Evolutionary conservation across 2,888 invertebrate genomes (phyloP).

Genomic region (Drosophila gaucha): DNA sequence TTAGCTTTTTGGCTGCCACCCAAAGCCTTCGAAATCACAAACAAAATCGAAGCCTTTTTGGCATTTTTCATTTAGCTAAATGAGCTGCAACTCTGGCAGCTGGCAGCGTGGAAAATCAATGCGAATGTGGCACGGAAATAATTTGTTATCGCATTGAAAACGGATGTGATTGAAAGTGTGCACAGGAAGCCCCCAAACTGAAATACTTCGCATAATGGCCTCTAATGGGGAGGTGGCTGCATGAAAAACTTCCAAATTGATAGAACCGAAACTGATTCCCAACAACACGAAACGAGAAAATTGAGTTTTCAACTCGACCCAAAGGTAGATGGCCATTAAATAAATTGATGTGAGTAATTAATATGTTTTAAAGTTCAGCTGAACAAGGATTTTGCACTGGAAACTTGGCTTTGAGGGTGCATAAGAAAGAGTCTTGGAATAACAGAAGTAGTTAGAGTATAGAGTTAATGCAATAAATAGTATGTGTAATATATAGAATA

Average conservation of each 20-base stretch:
- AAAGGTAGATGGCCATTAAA: conserved; percentile 31
- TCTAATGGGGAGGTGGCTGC: conserved; percentile 3
- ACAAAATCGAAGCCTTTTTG: conserved; percentile 42
- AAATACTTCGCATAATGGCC: conserved; percentile 14
- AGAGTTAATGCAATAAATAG: not conserved
- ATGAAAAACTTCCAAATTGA: conserved; percentile 20
- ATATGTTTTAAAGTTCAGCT: conserved; percentile 16
- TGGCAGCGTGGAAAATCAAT: conserved; percentile 60
- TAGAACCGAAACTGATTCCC: conserved; percentile 1
- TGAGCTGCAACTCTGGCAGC: conserved; percentile 52
- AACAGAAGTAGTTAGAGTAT: no score
- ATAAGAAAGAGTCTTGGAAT: no score
- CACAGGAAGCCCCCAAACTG: conserved; percentile 11
- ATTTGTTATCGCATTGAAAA: conserved; percentile 68
- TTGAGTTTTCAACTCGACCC: conserved; percentile 14
- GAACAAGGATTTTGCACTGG: not conserved
- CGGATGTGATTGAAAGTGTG: conserved; percentile 55
- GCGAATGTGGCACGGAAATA: conserved; percentile 70
- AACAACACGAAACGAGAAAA: conserved; percentile 7
- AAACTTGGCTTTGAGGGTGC: not conserved
- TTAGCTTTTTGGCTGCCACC: conserved; percentile 57
- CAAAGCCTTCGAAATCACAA: conserved; percentile 45
- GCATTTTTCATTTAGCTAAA: conserved; percentile 69
- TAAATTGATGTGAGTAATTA: conserved; percentile 49
- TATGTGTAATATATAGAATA: no score